Evolutionary conservation across 1,140 invertebrate genomes (phyloP), one percentile per base, ranked within the genome.

Genomic region (Apis mellifera): DNA sequence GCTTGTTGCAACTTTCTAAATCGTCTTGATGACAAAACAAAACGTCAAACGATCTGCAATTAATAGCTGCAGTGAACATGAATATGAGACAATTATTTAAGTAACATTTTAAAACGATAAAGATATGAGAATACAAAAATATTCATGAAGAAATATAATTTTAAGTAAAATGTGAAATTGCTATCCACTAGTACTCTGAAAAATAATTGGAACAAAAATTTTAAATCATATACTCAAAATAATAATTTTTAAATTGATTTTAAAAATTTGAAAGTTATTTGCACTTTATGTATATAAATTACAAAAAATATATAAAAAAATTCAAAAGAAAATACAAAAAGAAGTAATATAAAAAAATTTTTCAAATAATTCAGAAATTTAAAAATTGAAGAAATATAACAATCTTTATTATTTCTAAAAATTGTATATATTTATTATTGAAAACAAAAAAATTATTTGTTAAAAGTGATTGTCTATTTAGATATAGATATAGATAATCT

Each of bases 1-100:
- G 8, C 71, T n/a, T 23, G 2, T 23, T 72, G 57, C 23, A 75
- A 82, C 79, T 82, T 82, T 82, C 79, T 82, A 82, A 82, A 68
- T 76, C 64, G 52, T 68, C 79, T 52, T 26, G 64, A 26, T 48
- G 72, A 60, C 64, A n/a, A 74, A 48, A 76, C 54, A 21, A 13
- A 62, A 21, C 23, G 19, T 19, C 23, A 1, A 17, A 42, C 55
- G 42, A 65, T 55, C 7, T 42, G 11, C 32, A 68, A 81, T 82
- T 68, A 82, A 76, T 68, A 15, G 32, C 15, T 0, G 3, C 21
- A 62, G 64, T 21, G 9, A 2, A 4, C 7, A 57, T 74, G 19
- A 52, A 32, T 62, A 42, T 15, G 48, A 79, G n/a, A 26, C 57
- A 69, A 71, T 71, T 79, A 62, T 23, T 1, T 8, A 23, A 64